Evolutionary conservation across 2,797 vertebrate species (phyloP).

Genomic region (Numenius phaeopus): DNA sequence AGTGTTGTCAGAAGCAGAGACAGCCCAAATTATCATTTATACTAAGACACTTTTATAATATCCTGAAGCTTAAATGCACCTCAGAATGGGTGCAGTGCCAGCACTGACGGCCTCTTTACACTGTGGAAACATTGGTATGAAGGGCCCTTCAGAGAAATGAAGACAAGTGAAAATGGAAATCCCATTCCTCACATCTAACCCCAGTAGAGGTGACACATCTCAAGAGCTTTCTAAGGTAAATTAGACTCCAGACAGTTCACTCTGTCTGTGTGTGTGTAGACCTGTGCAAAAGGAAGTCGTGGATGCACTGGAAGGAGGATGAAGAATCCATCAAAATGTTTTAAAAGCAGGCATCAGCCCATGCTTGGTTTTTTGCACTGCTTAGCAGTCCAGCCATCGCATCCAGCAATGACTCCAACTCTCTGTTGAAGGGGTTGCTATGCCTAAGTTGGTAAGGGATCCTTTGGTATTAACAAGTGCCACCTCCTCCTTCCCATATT

Average conservation of each 20-base stretch:
- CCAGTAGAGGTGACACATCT: not conserved
- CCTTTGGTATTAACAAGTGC: not conserved
- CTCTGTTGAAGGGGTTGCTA: not conserved
- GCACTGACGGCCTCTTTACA: not conserved
- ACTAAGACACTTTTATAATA: not conserved
- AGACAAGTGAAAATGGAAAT: slow-evolving; percentile 26
- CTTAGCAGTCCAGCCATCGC: not conserved
- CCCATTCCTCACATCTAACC: not conserved
- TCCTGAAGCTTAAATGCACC: not conserved
- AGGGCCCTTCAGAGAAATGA: not conserved
- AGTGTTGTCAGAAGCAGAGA: slow-evolving; percentile 33
- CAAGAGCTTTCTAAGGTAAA: not conserved
- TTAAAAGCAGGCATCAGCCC: not conserved
- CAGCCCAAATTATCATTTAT: slow-evolving; percentile 30
- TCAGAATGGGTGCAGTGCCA: not conserved
- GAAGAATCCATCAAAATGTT: not conserved
- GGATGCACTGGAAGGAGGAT: not conserved
- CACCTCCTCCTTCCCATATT: not conserved
- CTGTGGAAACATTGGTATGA: not conserved
- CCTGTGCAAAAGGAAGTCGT: not conserved
- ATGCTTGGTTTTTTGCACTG: not conserved
- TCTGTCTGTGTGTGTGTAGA: not conserved
- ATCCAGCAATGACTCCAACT: not conserved
- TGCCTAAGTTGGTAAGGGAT: not conserved
- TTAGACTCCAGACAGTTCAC: not conserved